Base-by-base conservation (phyloP, 23 tunicate species). In the Aplidium turbinatum region DNA sequence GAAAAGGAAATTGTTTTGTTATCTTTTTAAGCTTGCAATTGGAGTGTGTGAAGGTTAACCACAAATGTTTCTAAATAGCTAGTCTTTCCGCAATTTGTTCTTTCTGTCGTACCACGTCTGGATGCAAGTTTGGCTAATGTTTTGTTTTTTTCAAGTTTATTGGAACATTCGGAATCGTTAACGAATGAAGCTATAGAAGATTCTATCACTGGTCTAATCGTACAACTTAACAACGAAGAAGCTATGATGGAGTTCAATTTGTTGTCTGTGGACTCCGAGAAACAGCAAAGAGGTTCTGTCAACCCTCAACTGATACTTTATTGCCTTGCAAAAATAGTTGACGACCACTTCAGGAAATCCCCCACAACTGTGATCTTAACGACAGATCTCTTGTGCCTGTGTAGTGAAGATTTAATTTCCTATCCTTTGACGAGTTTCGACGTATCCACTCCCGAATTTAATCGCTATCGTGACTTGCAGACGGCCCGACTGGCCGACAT, bases 201-300 rank as follows among this genome's bases (percentile, higher is more conserved):
- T 18, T 11, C 20, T 13, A 16, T 55, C 24, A 11, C 62, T 11
- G 23, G 24, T 3, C 23, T 47, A 19, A 19, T 3, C 3, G 34
- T 70, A 1, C 4, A 39, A 3, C 38, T 70, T 47, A 26, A 34
- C 16, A 70, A 70, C 25, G 58, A 70, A 30, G 47, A 70, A 28
- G 57, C 58, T 18, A 70, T 70, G 76, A 70, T 48, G 76, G 76
- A 70, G 7, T 70, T 70, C 58, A 70, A 70, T 47, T 28, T 70
- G 3, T 31, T 58, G 3, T 31, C 76, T 13, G 35, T 48, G 3
- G 76, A 70, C 25, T 1, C 47, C 3, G 35, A 46, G 29, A 5
- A 48, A 46, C 4, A 3, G 38, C 47, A 47, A 22, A 13, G 3
- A 4, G 28, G 29, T 22, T 3, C 46, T 26, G 36, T 7, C 38